Evolutionary conservation across 2,797 vertebrate genomes (phyloP).

Genomic region (Anabas testudineus): DNA sequence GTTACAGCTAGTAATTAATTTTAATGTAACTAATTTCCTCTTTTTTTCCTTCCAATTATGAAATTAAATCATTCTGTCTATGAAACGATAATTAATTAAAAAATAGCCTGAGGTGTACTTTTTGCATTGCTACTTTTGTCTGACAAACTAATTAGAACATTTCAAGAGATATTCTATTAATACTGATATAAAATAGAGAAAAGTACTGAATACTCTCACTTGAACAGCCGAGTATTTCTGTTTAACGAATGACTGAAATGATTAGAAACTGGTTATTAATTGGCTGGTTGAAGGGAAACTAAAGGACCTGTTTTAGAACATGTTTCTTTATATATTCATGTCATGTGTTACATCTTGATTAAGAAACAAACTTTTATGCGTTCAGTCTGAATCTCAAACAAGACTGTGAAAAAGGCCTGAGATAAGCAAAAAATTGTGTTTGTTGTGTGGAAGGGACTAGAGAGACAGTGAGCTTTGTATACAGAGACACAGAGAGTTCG

Average conservation of each 20-base stretch:
- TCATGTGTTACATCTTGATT: constrained; percentile 18
- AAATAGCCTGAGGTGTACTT: neutral
- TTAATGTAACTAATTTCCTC: neutral
- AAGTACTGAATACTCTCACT: neutral
- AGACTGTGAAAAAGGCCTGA: constrained; percentile 33
- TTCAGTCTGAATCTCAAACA: constrained; percentile 27
- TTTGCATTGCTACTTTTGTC: neutral
- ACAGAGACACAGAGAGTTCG: constrained; percentile 52
- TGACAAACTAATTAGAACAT: neutral
- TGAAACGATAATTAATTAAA: neutral
- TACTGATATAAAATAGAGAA: neutral
- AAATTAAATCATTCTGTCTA: neutral
- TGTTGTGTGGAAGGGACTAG: constrained; percentile 11
- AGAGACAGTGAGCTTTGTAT: constrained; percentile 44
- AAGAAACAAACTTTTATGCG: constrained; percentile 5
- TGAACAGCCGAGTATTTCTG: neutral
- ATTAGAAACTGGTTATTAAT: too few relatives aligned
- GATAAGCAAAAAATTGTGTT: constrained; percentile 39
- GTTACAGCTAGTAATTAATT: neutral
- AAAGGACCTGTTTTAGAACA: neutral
- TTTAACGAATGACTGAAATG: neutral
- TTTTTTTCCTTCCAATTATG: neutral
- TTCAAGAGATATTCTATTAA: neutral
- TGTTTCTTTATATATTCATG: neutral
- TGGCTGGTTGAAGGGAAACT: too few relatives aligned